Conservation (phyloP, 2,888 invertebrate genomes). For the Campoplex nolae region DNA sequence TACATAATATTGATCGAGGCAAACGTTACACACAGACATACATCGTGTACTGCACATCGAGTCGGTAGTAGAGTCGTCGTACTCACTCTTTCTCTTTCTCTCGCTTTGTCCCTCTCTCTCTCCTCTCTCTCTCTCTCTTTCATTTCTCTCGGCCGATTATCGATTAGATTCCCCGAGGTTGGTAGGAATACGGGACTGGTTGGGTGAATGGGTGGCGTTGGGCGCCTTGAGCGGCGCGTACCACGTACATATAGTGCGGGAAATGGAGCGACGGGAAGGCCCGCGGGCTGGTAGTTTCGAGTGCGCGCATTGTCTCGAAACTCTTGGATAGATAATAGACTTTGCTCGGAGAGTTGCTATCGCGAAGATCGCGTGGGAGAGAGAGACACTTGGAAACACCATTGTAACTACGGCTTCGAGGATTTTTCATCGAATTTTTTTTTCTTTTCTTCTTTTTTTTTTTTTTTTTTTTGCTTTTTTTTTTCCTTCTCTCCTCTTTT, state of each 20-base stretch:
- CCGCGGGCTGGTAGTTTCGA: slow-evolving; percentile 66
- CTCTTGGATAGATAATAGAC: slow-evolving; percentile 65
- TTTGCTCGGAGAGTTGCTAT: slow-evolving; percentile 58
- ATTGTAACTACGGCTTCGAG: slow-evolving; percentile 21
- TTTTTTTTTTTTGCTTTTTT: too few relatives aligned
- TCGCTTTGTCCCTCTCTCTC: slow-evolving; percentile 43
- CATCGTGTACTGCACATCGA: slow-evolving; percentile 58
- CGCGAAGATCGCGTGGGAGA: slow-evolving; percentile 39
- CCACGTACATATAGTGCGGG: slow-evolving; percentile 43
- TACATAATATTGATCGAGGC: slow-evolving; percentile 65
- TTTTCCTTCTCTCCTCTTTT: too few relatives aligned
- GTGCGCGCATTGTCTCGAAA: slow-evolving; percentile 64
- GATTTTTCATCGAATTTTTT: background rate
- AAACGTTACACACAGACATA: slow-evolving; percentile 61
- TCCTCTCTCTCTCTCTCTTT: slow-evolving; percentile 34
- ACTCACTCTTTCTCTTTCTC: slow-evolving; percentile 56
- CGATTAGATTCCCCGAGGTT: slow-evolving; percentile 66
- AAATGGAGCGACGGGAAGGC: slow-evolving; percentile 67
- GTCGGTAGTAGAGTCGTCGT: slow-evolving; percentile 38
- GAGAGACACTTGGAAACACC: slow-evolving; percentile 45
- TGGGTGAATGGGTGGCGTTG: slow-evolving; percentile 21
- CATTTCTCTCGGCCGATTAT: slow-evolving; percentile 57
- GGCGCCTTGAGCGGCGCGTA: slow-evolving; percentile 51
- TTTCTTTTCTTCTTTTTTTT: too few relatives aligned
- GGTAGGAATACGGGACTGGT: slow-evolving; percentile 35